A percentile compares a stretch with the other conserved stretches of the same genome.
These are phyloP conservation scores for Torymus aiolomorphi DNA, from an alignment of 2,888 invertebrate species.

Conservation along the genomic window DNA sequence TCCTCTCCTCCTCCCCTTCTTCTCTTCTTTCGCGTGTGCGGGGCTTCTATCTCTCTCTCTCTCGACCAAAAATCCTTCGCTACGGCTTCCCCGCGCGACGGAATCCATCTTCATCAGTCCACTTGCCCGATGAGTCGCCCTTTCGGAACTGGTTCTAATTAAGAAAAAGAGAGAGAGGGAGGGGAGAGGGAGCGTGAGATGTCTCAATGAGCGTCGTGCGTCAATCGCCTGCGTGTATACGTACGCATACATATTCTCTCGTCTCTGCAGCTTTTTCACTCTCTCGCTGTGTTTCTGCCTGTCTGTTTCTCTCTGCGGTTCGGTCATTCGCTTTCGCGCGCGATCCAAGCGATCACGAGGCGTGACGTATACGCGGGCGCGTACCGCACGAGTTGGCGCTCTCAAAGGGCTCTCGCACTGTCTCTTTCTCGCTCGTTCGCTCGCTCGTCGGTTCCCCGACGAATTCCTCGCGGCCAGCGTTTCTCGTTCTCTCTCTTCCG, in stretches of 20 bases:
- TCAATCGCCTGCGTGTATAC: constrained; percentile 12
- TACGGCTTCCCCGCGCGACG: not conserved
- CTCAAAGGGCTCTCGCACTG: constrained; percentile 47
- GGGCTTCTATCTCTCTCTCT: not conserved
- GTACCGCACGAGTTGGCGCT: too few relatives aligned
- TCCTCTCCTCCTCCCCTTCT: not conserved
- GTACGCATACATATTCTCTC: constrained; percentile 18
- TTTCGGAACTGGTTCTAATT: constrained; percentile 48
- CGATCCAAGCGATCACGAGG: constrained; percentile 49
- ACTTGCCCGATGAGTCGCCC: not conserved
- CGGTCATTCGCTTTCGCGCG: constrained; percentile 40
- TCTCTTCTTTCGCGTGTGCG: not conserved
- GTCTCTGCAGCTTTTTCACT: constrained; percentile 10
- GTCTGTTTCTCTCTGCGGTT: not conserved
- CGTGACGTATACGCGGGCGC: constrained; percentile 43
- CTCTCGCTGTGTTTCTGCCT: constrained; percentile 11
- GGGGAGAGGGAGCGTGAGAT: not conserved
- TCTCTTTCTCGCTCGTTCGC: constrained; percentile 1
- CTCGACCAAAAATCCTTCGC: not conserved
- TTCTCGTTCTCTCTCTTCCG: not conserved
- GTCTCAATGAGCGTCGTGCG: constrained; percentile 38
- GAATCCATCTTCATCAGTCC: not conserved
- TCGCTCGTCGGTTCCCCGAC: not conserved
- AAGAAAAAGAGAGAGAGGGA: constrained; percentile 21
- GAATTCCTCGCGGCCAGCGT: not conserved